Evolutionary conservation across 2,797 vertebrate species (phyloP), one percentile per base, ranked within the genome.

Genomic region (Poecilia wingei): DNA sequence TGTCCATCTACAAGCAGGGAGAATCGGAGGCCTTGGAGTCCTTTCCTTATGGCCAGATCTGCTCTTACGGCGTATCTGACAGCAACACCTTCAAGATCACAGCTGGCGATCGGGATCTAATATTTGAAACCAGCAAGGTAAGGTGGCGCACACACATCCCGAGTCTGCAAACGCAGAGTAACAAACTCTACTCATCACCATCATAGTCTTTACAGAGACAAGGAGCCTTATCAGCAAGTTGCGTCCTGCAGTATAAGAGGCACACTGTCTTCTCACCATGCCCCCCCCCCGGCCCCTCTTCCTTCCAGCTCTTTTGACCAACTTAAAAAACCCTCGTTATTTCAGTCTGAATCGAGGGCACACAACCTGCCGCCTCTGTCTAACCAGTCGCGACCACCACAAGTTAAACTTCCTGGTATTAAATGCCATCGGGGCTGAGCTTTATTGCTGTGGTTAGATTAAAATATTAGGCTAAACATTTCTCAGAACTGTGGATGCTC

Each of bases 61-160:
- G 97, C 86, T 97, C 97, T 78, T 98, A 98, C 0, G 97, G 97
- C 0, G 94, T 97, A 41, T 97, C 96, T 0, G 96, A 97, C 83
- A 96, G 96, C 91, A 95, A 97, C 94, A 98, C 96, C 72, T 97
- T 98, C 94, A 97, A 95, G 81, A 93, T 98, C 90, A 97, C 96
- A 0, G 95, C 97, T 39, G 97, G 96, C 31, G 98, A 97, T 80
- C 95, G 95, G 72, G 97, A 98, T 80, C 94, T 98, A 84, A 94
- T 98, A 76, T 97, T 98, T 28, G 96, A 98, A 95, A 98, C 97
- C 80, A 95, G 95, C 84, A 97, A 98, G 97, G 98, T 98, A 31
- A 51, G 31, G 20, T 31, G 8, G 8, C 6, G 8, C 71, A 72
- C 41, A 43, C 4, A 0, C 3, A 0, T 72, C 22, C 18, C 18